Conservation (phyloP, 2,797 vertebrate genomes). For the Jordanella pulchra region DNA sequence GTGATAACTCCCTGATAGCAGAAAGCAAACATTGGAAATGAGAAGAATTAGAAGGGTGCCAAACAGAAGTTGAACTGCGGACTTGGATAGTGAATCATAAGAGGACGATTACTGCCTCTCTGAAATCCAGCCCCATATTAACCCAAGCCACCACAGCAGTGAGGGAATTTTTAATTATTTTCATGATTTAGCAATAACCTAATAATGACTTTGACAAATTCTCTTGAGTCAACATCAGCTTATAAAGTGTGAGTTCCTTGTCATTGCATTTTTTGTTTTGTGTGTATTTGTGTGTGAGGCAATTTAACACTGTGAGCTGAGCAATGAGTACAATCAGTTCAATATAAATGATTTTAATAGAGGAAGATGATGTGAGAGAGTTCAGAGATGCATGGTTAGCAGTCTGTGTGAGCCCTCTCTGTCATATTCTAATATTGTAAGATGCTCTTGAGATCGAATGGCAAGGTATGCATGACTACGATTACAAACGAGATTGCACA, state of each 20-base stretch:
- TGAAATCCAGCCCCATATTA: neutral
- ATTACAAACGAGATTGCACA: conserved; percentile 29
- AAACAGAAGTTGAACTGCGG: conserved; percentile 10
- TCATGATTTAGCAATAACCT: conserved; percentile 1
- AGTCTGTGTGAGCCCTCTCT: conserved; percentile 37
- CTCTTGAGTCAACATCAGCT: conserved; percentile 9
- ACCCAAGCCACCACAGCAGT: neutral
- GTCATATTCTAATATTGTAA: conserved; percentile 37
- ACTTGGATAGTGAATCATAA: conserved; percentile 9
- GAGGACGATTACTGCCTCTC: neutral
- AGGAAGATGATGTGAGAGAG: conserved; percentile 37
- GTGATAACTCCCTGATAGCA: conserved; percentile 13
- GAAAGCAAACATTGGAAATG: conserved; percentile 11
- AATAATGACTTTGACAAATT: conserved; percentile 18
- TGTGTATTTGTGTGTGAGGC: conserved; percentile 9
- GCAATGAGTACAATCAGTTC: conserved; percentile 45
- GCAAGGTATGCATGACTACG: conserved; percentile 47
- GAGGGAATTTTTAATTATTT: neutral
- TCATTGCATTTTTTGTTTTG: conserved; percentile 6
- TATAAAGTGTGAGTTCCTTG: conserved; percentile 15
- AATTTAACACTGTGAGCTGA: conserved; percentile 28
- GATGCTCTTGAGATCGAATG: conserved; percentile 46
- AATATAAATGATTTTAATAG: conserved; percentile 43
- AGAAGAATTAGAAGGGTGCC: conserved; percentile 3
- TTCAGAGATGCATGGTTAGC: conserved; percentile 45